Conservation (phyloP, 2,797 vertebrate species). For the Masticophis lateralis region DNA sequence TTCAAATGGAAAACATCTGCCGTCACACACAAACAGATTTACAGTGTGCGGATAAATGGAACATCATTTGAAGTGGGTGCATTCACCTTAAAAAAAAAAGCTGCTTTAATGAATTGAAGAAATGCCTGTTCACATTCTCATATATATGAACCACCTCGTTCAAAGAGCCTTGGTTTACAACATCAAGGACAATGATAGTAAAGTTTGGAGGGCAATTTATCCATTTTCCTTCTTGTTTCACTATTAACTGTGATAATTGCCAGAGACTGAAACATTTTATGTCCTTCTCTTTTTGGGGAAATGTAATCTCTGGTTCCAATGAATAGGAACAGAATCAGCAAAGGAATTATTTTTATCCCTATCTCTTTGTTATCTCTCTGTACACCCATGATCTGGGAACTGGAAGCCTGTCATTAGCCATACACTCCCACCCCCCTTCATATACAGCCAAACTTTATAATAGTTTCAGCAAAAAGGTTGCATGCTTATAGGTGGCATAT, state of each 20-base stretch:
- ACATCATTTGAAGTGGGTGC: neutral
- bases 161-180: neutral
- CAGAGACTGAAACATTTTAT: neutral
- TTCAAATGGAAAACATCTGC: neutral
- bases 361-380: neutral
- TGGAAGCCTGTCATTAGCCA: neutral
- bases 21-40: neutral
- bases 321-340: neutral
- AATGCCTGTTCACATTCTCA: neutral
- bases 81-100: neutral
- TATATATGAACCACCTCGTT: neutral
- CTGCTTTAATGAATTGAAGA: neutral
- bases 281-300: neutral
- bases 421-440: neutral
- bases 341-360: neutral
- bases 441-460: neutral
- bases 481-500: neutral
- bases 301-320: neutral
- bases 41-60: neutral
- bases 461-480: neutral
- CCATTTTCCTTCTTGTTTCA: neutral
- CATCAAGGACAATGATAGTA: neutral
- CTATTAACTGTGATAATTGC: neutral
- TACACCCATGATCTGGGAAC: neutral
- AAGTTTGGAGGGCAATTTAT: neutral